Percentiles rank a stretch among this genome's conserved stretches.
Conservation (phyloP, 2,888 invertebrate genomes). For the Synanthedon andrenaeformis region DNA sequence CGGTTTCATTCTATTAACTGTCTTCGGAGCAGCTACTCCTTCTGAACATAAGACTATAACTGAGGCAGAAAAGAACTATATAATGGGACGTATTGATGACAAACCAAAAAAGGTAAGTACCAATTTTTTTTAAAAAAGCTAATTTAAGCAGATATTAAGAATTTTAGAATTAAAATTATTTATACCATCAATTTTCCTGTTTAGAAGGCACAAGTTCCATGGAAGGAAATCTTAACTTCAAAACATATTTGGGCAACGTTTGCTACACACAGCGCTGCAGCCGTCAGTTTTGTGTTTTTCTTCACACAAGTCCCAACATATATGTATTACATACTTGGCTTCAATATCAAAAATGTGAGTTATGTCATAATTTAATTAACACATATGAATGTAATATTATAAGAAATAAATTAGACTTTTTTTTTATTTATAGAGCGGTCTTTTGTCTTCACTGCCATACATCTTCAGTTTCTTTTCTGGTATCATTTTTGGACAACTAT, state of each 20-base stretch:
- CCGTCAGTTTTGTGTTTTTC: conserved; percentile 73
- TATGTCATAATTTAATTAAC: too few relatives aligned
- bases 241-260: conserved; percentile 63
- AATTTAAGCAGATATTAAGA: not conserved
- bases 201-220: conserved; percentile 41
- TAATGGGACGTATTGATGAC: conserved; percentile 27
- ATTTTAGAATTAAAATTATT: too few relatives aligned
- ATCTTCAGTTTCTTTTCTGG: conserved; percentile 62
- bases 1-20: conserved; percentile 49
- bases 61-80: conserved; percentile 54
- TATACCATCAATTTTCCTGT: too few relatives aligned
- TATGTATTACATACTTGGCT: conserved; percentile 69
- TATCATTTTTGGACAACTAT: conserved; percentile 66
- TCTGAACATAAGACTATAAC: conserved; percentile 49
- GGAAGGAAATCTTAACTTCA: conserved; percentile 67
- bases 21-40: conserved; percentile 62
- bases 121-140: not conserved
- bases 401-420: not conserved
- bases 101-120: conserved; percentile 17
- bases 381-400: not conserved
- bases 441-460: conserved; percentile 73
- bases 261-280: conserved; percentile 61
- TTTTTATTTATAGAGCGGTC: conserved; percentile 61
- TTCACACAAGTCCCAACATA: conserved; percentile 76
- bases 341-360: conserved; percentile 46